phyloP scores from a whole-genome alignment of 35 echinoderm and acorn worm genomes.

The Ophiothrix spiculata region DNA sequence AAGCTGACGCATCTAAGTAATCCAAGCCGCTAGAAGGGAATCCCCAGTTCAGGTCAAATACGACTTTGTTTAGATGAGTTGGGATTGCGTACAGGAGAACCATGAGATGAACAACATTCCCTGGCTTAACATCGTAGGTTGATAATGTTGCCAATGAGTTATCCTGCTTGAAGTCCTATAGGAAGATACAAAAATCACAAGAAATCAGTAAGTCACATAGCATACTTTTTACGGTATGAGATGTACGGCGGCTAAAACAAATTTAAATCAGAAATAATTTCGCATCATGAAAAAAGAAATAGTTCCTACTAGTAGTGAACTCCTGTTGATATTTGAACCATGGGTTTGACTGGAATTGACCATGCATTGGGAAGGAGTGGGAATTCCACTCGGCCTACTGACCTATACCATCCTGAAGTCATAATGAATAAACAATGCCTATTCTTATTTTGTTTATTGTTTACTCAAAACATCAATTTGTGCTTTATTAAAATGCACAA shows the following conservation, averaged over 20 bases:
- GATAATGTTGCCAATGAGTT: not conserved
- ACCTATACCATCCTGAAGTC: no score
- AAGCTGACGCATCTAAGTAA: constrained; percentile 22
- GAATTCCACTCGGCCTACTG: no score
- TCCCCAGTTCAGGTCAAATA: constrained; percentile 37
- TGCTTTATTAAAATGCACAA: no score
- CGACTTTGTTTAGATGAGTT: constrained; percentile 24
- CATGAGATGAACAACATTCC: constrained; percentile 10
- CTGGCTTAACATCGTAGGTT: not conserved
- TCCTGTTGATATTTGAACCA: no score
- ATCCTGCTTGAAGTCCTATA: constrained; percentile 3
- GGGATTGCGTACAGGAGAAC: constrained; percentile 23
- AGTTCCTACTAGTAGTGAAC: not conserved
- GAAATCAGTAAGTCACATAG: no score
- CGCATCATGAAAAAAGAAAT: not conserved
- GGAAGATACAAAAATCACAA: not conserved
- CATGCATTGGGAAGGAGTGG: no score
- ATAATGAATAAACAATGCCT: no score
- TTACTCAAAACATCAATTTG: no score
- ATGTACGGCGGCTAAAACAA: not conserved
- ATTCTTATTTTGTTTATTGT: no score
- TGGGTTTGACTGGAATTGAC: no score
- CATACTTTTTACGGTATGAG: not conserved
- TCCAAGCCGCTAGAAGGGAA: not conserved
- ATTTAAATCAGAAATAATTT: not conserved